phyloP scores from a whole-genome alignment of 2,113 vertebrate species.

The Scopus umbretta region DNA sequence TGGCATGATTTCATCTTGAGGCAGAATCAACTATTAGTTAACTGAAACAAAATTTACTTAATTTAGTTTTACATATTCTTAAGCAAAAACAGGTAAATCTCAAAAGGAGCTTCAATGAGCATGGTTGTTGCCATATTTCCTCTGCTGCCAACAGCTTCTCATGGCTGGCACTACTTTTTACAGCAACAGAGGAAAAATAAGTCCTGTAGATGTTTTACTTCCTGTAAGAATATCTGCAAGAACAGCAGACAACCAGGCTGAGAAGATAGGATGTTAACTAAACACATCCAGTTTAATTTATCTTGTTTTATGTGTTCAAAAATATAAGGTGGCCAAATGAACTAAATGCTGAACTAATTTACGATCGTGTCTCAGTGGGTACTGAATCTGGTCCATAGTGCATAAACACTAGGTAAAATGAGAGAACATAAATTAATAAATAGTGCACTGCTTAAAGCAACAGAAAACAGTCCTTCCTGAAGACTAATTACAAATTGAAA shows the following conservation, averaged over 20 bases:
- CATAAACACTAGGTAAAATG: neutral
- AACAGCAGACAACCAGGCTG: neutral
- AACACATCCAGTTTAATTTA: neutral
- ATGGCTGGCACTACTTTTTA: neutral
- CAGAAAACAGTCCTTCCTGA: neutral
- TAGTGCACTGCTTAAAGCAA: neutral
- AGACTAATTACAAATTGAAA: slow-evolving; percentile 34
- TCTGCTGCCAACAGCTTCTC: neutral
- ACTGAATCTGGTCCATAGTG: neutral
- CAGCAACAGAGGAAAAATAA: neutral
- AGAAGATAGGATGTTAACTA: neutral
- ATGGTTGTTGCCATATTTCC: neutral
- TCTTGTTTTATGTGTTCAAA: neutral
- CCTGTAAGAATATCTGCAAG: neutral
- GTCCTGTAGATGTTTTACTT: neutral
- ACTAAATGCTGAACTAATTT: neutral
- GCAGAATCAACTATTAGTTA: neutral
- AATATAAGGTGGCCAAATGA: neutral
- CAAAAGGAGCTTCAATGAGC: neutral
- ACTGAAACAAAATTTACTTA: neutral
- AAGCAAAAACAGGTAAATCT: neutral
- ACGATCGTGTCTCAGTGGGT: neutral
- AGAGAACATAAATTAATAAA: slow-evolving; percentile 2
- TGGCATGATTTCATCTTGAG: neutral
- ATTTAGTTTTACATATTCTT: neutral